Conservation (phyloP, 2,113 vertebrate species). For the Tringa solitaria region DNA sequence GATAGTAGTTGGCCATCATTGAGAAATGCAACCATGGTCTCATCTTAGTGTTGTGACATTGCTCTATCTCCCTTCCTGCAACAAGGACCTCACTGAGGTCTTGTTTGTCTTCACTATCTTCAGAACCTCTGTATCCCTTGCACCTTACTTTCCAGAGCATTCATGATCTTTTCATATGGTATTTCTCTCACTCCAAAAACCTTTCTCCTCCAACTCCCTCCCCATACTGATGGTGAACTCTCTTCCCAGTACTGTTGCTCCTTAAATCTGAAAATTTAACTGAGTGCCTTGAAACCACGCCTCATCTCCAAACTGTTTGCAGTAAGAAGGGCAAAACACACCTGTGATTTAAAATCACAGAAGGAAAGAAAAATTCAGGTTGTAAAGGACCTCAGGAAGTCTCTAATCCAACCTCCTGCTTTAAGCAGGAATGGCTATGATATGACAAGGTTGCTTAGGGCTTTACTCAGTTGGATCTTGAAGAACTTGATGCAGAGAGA, state of each 20-base stretch:
- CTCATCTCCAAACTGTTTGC: background rate
- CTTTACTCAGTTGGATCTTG: background rate
- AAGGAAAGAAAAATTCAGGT: background rate
- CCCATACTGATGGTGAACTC: background rate
- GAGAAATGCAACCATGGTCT: background rate
- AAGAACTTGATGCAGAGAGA: background rate
- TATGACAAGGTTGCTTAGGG: background rate
- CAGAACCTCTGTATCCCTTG: background rate
- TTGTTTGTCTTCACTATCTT: background rate
- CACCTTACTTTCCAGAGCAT: background rate
- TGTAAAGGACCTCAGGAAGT: background rate
- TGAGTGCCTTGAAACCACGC: background rate
- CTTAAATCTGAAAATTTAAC: background rate
- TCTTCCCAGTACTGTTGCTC: background rate
- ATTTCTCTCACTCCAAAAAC: background rate
- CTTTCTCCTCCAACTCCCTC: background rate
- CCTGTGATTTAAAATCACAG: background rate
- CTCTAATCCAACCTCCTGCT: background rate
- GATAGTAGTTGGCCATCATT: background rate
- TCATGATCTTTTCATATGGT: background rate
- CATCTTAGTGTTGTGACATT: background rate
- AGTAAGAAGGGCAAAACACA: background rate
- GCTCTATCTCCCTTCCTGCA: background rate
- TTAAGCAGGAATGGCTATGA: background rate
- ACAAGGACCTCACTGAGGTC: accelerated